phyloP scores from a whole-genome alignment of 2,888 invertebrate genomes.

The Ectemnius cavifrons region DNA sequence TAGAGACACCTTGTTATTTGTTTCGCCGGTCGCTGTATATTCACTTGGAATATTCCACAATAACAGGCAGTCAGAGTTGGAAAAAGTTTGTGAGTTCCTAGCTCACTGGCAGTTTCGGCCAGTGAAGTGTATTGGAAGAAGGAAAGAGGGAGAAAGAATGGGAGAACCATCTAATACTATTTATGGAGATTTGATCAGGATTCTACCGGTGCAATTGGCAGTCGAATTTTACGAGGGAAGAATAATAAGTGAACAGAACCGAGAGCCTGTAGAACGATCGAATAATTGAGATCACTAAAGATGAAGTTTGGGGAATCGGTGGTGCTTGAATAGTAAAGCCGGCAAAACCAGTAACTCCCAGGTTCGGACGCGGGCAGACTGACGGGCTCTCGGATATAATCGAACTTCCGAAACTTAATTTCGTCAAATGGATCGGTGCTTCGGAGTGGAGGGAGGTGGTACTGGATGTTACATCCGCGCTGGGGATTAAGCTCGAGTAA shows the following conservation, averaged over 20 bases:
- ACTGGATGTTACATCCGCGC: conserved; percentile 13
- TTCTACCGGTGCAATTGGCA: too few relatives aligned
- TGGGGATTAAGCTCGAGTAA: conserved; percentile 34
- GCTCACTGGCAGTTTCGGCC: too few relatives aligned
- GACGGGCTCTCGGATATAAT: conserved; percentile 17
- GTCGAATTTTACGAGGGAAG: too few relatives aligned
- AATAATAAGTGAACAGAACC: neutral
- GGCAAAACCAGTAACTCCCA: conserved; percentile 17
- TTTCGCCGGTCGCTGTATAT: too few relatives aligned
- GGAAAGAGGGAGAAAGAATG: too few relatives aligned
- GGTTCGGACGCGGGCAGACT: conserved; percentile 19
- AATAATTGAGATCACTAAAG: neutral
- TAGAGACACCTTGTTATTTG: too few relatives aligned
- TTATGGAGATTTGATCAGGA: too few relatives aligned
- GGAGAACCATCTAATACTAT: too few relatives aligned
- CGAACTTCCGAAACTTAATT: conserved; percentile 33
- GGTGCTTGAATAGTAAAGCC: conserved; percentile 15
- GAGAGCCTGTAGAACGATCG: neutral
- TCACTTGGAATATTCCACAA: too few relatives aligned
- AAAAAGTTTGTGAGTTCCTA: too few relatives aligned
- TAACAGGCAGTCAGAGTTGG: too few relatives aligned
- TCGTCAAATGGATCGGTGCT: conserved; percentile 23
- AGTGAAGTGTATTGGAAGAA: too few relatives aligned
- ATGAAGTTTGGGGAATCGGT: neutral
- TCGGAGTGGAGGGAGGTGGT: conserved; percentile 3